Evolutionary conservation across 2,888 invertebrate species (phyloP).

Genomic region (Leptinotarsa rubiginosa): DNA sequence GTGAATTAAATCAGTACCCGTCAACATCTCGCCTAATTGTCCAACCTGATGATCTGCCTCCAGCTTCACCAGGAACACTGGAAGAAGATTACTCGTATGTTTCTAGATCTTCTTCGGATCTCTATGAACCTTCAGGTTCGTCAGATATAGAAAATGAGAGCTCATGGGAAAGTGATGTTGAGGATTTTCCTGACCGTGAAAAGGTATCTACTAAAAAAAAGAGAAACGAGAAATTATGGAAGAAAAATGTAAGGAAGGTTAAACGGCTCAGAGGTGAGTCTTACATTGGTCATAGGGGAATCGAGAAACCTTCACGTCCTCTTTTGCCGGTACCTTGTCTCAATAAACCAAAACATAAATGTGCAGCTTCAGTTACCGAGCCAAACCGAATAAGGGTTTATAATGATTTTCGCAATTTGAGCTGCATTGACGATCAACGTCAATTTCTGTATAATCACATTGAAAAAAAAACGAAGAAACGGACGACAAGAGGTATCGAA

Average conservation of each 20-base stretch:
- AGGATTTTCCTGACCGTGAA: constrained; percentile 16
- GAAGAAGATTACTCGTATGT: constrained; percentile 22
- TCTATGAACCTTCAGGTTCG: constrained; percentile 23
- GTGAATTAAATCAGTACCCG: constrained; percentile 8
- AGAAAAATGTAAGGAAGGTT: constrained; percentile 34
- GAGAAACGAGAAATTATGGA: constrained; percentile 25
- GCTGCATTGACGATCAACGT: background rate
- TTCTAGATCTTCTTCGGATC: constrained; percentile 28
- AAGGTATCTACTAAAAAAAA: constrained; percentile 24
- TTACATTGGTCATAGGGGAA: constrained; percentile 35
- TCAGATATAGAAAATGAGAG: constrained; percentile 28
- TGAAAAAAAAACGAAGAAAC: background rate
- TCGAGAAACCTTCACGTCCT: constrained; percentile 32
- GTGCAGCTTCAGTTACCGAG: constrained; percentile 9
- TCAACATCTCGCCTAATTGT: constrained; percentile 26
- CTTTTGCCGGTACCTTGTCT: constrained; percentile 45
- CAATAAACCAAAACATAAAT: constrained; percentile 48
- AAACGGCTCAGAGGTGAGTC: constrained; percentile 39
- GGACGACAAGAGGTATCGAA: constrained; percentile 41
- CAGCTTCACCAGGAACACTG: constrained; percentile 25
- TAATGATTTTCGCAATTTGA: too few species aligned
- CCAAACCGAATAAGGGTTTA: background rate
- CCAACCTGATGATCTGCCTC: constrained; percentile 11
- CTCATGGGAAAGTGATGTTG: constrained; percentile 29
- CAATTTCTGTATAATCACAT: background rate